Evolutionary conservation across 37 sponge, comb jelly and placozoan genomes (phyloP), one percentile per base, ranked within the genome.

Genomic region (Dysidea cf. avara): DNA sequence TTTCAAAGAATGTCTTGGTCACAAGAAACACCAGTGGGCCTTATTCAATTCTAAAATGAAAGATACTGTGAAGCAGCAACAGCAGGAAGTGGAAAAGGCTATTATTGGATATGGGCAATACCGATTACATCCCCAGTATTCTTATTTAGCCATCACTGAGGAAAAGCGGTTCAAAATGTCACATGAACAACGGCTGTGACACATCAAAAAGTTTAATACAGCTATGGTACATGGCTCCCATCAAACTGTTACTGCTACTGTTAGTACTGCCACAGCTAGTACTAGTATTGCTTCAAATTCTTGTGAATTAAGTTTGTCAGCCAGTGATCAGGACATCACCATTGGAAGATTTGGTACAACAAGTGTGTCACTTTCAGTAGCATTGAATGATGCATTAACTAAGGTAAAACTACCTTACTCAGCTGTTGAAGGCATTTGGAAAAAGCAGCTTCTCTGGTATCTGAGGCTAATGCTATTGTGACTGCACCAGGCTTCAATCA

Each of bases 401-500:
- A 30, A 29, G 22, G 21, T 48, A 6, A 29, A 37, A 63, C 37
- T 78, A 9, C 59, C 79, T 30, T 31, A 67, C 33, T 39, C 28
- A 1, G 66, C 79, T 24, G 39, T 67, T 6, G 33, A 26, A 25
- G 68, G 47, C 4, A 78, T 67, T 34, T 67, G 68, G 68, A 11
- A 46, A 78, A 67, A 58, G 68, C 59, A 18, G 40, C 30, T 11
- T 24, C 13, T 7, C 37, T 78, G 34, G 14, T 55, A 21, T 24
- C 26, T 28, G 51, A 53, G 20, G 22, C 28, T 24, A 20, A 48
- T 14, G 54, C 69, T 18, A 20, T 78, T 26, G 25, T 25, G 9
- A 2, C 20, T 51, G 63, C 50, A 55, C 79, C 79, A 66, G 77
- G 77, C 17, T n/a, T 38, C 24, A 32, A 46, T 25, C 4, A 22